Base-by-base conservation (phyloP, 1,140 invertebrate species). In the Euura saliciscinereae region DNA sequence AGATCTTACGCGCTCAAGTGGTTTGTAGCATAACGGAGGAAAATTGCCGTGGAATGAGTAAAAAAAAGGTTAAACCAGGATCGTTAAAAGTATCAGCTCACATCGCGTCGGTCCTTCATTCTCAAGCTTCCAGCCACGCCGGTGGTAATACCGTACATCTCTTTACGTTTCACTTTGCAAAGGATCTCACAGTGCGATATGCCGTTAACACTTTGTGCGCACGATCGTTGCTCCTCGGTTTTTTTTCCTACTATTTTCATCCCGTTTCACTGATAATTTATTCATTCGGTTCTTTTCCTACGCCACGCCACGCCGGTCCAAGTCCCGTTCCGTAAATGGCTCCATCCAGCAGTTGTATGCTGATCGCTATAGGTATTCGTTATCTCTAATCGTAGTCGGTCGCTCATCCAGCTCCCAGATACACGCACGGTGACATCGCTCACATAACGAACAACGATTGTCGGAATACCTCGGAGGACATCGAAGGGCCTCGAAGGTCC, bases 361-460 rank as follows among this genome's bases (percentile, higher is more conserved):
- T 74, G 79, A 79, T 83, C 81, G 81, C 8, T 6, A 3, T 5
- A 81, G 79, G 80, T 83, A 81, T 81, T 81, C 79, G 79, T 80
- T 81, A 81, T 80, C 77, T 74, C 45, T 74, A 75, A 76, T 81
- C 82, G 79, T 75, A 77, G 80, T 78, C 74, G 76, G 74, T 59
- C 6, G 51, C 51, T 59, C 51, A 59, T 4, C 51, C 3, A 59
- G 51, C 51, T n/a, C 13, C 3, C 51, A 6, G 51, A 59, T 59
- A 59, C 51, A 59, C 51, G 13, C 6, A 59, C 6, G 28, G 28
- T 75, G 78, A 79, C 78, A 79, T 69, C n/a, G 11, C n/a, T 69
- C 68, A 69, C 77, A 76, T 83, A 83, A 83, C 82, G 80, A 59
- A 59, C 51, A 8, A 59, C 51, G 51, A 4, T 59, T 3, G 6